phyloP scores from a whole-genome alignment of 2,797 vertebrate species.

The Stomatorhinus walkeri region DNA sequence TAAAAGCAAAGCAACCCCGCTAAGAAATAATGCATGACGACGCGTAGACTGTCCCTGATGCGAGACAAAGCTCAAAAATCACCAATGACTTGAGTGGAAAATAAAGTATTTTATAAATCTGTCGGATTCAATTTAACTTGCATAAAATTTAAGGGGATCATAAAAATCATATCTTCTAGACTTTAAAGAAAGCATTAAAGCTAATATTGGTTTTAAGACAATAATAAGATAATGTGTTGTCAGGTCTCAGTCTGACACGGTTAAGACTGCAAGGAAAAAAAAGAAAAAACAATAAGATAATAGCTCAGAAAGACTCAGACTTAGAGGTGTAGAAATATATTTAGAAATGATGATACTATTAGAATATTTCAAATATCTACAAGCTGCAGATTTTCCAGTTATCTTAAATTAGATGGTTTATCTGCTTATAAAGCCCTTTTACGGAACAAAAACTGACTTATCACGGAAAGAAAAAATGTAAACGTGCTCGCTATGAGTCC shows the following conservation, averaged over 20 bases:
- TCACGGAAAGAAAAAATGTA: neutral
- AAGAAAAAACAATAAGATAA: too few species aligned
- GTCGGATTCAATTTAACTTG: neutral
- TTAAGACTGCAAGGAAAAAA: too few species aligned
- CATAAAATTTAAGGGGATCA: neutral
- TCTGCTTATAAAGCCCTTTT: neutral
- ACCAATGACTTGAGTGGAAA: neutral
- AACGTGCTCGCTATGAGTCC: neutral
- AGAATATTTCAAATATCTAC: neutral
- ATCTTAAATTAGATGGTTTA: neutral
- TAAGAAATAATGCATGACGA: constrained; percentile 25
- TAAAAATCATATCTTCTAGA: neutral
- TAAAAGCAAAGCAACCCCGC: constrained; percentile 54
- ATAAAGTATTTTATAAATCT: neutral
- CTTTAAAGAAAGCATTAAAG: neutral
- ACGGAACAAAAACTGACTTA: neutral
- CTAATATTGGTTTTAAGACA: neutral
- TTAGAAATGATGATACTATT: neutral
- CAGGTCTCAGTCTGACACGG: too few species aligned
- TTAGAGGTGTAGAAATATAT: neutral
- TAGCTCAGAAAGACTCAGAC: neutral
- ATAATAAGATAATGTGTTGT: too few species aligned
- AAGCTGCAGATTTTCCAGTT: neutral
- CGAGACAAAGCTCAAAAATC: neutral
- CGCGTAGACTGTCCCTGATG: neutral